Evolutionary conservation across 1,140 invertebrate genomes (phyloP).

Genomic region (Araneus ventricosus): DNA sequence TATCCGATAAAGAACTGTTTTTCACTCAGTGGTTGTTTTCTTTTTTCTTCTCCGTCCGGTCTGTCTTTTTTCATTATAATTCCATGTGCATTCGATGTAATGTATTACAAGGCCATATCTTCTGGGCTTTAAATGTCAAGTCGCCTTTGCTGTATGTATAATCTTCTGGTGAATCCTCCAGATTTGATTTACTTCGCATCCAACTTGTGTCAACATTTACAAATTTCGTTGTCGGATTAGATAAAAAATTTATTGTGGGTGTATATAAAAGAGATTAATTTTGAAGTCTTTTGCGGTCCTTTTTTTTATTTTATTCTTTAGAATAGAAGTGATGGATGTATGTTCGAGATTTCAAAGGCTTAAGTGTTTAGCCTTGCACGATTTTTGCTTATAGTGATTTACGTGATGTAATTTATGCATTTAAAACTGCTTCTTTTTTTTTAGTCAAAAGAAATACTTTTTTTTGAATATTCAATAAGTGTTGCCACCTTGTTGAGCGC

Average conservation of each 20-base stretch:
- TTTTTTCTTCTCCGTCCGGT: not conserved
- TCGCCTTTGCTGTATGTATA: not conserved
- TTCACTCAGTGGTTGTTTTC: not conserved
- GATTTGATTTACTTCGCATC: conserved; percentile 15
- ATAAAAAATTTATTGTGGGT: not conserved
- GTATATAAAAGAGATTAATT: not conserved
- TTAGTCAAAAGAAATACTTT: too few species aligned
- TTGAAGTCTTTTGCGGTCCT: not conserved
- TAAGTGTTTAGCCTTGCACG: not conserved
- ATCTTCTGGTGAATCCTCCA: not conserved
- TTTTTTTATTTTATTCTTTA: too few species aligned
- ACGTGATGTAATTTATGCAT: not conserved
- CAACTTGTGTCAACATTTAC: not conserved
- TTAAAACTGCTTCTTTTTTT: too few species aligned
- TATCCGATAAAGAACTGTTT: conserved; percentile 54
- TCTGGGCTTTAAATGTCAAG: not conserved
- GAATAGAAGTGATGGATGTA: too few species aligned
- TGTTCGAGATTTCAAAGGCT: too few species aligned
- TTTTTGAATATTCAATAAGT: too few species aligned
- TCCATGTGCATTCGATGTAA: not conserved
- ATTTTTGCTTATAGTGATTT: not conserved
- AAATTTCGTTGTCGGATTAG: not conserved
- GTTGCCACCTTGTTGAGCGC: too few species aligned
- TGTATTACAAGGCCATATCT: not conserved
- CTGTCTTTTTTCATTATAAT: conserved; percentile 19